Evolutionary conservation across 2,113 vertebrate species (phyloP).

Genomic region (Paramisgurnus dabryanus): DNA sequence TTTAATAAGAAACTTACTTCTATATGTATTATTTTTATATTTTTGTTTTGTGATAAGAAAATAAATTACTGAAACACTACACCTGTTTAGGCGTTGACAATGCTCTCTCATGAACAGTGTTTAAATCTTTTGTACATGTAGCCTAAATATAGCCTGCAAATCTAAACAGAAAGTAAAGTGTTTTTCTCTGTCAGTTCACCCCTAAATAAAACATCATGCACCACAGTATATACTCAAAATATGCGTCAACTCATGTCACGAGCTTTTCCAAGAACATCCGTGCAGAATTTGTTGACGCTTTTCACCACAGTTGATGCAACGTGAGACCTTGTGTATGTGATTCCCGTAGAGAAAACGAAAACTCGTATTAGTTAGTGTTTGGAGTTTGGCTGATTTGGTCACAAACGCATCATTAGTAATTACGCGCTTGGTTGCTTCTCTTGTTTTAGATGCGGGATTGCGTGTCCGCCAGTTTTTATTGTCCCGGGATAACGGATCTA

Average conservation of each 20-base stretch:
- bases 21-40: slow-evolving; percentile 53
- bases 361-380: slow-evolving; percentile 22
- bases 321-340: neutral
- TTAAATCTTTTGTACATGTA: slow-evolving; percentile 58
- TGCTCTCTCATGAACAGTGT: slow-evolving; percentile 67
- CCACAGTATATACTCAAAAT: slow-evolving; percentile 5
- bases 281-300: slow-evolving; percentile 7
- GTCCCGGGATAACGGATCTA: slow-evolving; percentile 66
- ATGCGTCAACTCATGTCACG: neutral
- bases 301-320: slow-evolving; percentile 5
- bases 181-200: neutral
- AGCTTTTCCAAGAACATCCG: neutral
- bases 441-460: slow-evolving; percentile 63
- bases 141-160: slow-evolving; percentile 8
- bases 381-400: slow-evolving; percentile 39
- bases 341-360: slow-evolving; percentile 15
- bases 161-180: slow-evolving; percentile 7
- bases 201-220: neutral
- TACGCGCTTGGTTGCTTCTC: slow-evolving; percentile 40
- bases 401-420: slow-evolving; percentile 50
- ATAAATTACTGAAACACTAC: slow-evolving; percentile 77
- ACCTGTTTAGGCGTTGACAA: slow-evolving; percentile 80
- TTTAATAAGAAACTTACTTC: neutral
- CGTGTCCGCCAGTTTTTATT: slow-evolving; percentile 59
- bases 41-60: neutral